Evolutionary conservation across 2,888 invertebrate genomes (phyloP).

Genomic region (Polietes domitor): DNA sequence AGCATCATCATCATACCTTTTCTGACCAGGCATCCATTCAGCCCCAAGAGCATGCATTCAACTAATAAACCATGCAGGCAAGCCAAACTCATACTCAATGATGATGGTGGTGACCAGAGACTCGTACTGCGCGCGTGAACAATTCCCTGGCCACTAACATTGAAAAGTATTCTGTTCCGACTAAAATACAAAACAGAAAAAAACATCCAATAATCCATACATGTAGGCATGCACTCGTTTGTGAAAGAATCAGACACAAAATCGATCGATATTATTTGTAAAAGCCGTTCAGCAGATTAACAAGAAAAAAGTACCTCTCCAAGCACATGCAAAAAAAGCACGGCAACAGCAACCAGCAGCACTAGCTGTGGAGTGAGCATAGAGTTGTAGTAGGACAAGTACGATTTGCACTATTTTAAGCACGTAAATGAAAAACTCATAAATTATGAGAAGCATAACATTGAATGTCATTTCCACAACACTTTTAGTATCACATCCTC

Average conservation of each 20-base stretch:
- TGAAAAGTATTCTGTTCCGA: conserved; percentile 29
- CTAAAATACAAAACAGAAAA: conserved; percentile 36
- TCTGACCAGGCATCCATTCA: conserved; percentile 33
- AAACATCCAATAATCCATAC: background rate
- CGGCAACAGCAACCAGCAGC: background rate
- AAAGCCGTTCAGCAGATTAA: conserved; percentile 13
- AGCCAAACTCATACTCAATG: conserved; percentile 61
- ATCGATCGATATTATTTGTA: conserved; percentile 53
- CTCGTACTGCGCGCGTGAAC: background rate
- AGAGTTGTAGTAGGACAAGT: conserved; percentile 56
- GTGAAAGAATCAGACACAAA: conserved; percentile 45
- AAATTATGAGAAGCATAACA: conserved; percentile 74
- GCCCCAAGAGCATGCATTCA: conserved; percentile 43
- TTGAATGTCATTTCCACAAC: conserved; percentile 76
- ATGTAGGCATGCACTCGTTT: conserved; percentile 3
- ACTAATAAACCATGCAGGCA: conserved; percentile 50
- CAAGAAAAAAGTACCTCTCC: no score
- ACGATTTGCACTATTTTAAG: conserved; percentile 68
- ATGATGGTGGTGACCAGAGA: conserved; percentile 43
- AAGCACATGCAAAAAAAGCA: no score
- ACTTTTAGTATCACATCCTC: conserved; percentile 48
- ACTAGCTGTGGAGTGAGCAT: background rate
- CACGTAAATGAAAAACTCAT: conserved; percentile 79
- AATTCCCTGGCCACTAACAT: conserved; percentile 41
- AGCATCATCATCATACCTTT: conserved; percentile 7